Conservation (phyloP, 23 tunicate genomes). For the Clavelina lepadiformis region DNA sequence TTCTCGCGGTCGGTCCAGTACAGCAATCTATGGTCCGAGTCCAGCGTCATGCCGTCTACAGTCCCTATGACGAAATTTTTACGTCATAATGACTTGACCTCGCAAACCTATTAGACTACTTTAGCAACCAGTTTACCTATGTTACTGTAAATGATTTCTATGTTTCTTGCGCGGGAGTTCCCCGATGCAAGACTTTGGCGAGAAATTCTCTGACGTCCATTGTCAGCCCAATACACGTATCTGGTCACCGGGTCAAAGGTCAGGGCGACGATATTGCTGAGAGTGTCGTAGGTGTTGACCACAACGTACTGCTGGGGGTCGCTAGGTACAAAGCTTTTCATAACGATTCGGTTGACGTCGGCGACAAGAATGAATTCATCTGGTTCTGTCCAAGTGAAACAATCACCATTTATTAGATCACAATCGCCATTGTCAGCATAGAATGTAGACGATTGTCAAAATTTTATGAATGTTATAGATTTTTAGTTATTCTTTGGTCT, state of each 20-base stretch:
- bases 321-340: slow-evolving; percentile 60
- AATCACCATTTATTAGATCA: neutral
- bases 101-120: no score
- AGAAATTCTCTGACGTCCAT: slow-evolving; percentile 63
- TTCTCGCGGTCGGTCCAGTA: slow-evolving; percentile 82
- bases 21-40: slow-evolving; percentile 54
- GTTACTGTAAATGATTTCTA: slow-evolving; percentile 42
- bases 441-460: neutral
- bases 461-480: no score
- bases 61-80: slow-evolving; percentile 28
- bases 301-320: slow-evolving; percentile 52
- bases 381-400: slow-evolving; percentile 30
- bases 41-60: slow-evolving; percentile 83
- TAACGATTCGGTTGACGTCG: slow-evolving; percentile 62
- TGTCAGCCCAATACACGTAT: slow-evolving; percentile 92
- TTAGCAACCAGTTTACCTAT: slow-evolving; percentile 22
- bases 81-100: no score
- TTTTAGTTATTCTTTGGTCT: neutral
- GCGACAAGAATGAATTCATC: slow-evolving; percentile 83
- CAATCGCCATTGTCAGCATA: neutral
- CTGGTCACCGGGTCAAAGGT: slow-evolving; percentile 75
- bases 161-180: slow-evolving; percentile 9
- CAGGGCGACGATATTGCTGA: slow-evolving; percentile 86
- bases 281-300: slow-evolving; percentile 50
- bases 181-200: slow-evolving; percentile 36